Evolutionary conservation across 2,797 vertebrate genomes (phyloP), one percentile per base, ranked within the genome.

Genomic region (Natrix natrix): DNA sequence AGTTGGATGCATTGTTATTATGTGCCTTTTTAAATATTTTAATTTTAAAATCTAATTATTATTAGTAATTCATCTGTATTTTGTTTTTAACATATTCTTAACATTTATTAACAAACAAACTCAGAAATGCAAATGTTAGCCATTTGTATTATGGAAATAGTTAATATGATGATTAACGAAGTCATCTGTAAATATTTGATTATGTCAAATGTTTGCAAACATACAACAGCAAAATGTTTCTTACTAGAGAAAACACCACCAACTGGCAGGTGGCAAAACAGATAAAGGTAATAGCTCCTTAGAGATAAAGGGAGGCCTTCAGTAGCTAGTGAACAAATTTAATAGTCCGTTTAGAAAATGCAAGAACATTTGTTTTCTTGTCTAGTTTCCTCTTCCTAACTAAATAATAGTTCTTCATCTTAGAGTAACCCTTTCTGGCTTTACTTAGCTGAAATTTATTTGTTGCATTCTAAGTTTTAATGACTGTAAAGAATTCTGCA

Each of bases 381-480:
- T 91, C 92, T 93, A 57, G 57, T 87, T 94, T 1, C 26, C 93
- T 95, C 55, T 92, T 93, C 55, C 11, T 83, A 43, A 92, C 12
- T 57, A 28, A 87, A 16, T 1, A 93, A 56, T 87, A 90, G 63
- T 91, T 95, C 92, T 8, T 92, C 3, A 93, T 92, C 90, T 52
- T 26, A 93, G 88, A 93, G 94, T 74, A 94, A 2, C 10, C 1
- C 54, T 24, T 89, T 66, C 11, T 88, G 14, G 4, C 61, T 91
- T 92, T 92, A 86, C 60, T 92, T 90, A 95, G 37, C 74, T 93
- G 28, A 94, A 11, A 94, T 93, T 86, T 92, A 69, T 5, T 92
- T 14, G 59, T 94, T 3, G 0, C 90, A 63, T 94, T 96, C 93
- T 95, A 91, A 32, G 4, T 94, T 91, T 94, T 95, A 92, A 94